Base-by-base conservation (phyloP, 2,888 invertebrate genomes). In the Laothoe populi region DNA sequence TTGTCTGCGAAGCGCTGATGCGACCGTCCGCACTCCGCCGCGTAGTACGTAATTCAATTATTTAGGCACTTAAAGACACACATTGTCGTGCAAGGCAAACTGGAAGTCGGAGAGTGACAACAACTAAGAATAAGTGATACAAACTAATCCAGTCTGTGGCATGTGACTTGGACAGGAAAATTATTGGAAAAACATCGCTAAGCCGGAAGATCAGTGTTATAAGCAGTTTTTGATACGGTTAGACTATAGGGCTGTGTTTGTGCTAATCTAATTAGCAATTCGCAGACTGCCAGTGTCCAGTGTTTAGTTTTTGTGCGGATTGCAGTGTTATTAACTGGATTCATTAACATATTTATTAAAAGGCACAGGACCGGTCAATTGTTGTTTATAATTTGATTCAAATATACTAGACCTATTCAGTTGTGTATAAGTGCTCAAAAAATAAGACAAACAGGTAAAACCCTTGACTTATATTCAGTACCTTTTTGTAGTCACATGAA, bases 1-100 rank as follows among this genome's bases (percentile, higher is more conserved):
- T 66, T 66, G 74, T 78, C 76, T 77, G 71, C 53, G 35, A 35
- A 53, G 53, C 35, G 49, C 31, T 35, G 35, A 35, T 53, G 53
- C 53, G 35, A 53, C 19, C 31, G 53, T 31, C 5, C 31, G 31
- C 35, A 53, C 35, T 35, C 31, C 31, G 53, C 31, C 35, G 16
- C 35, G 49, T 53, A 53, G 53, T 53, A 53, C 53, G 11, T 53
- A 53, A 53, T 53, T 53, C 31, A 53, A 53, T 53, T 53, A 35
- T 53, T 53, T 53, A 53, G 35, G 53, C 53, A 49, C 49, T 26
- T 49, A 49, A 53, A 53, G 53, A 53, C 53, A 35, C 53, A 19
- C 53, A 31, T 53, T 31, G 53, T 35, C 53, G 16, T 10, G 35
- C 35, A 53, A 53, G 53, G 53, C 19, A 35, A 53, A 53, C 53